phyloP scores from a whole-genome alignment of 2,888 invertebrate species.

The Meteorus cinctellus region DNA sequence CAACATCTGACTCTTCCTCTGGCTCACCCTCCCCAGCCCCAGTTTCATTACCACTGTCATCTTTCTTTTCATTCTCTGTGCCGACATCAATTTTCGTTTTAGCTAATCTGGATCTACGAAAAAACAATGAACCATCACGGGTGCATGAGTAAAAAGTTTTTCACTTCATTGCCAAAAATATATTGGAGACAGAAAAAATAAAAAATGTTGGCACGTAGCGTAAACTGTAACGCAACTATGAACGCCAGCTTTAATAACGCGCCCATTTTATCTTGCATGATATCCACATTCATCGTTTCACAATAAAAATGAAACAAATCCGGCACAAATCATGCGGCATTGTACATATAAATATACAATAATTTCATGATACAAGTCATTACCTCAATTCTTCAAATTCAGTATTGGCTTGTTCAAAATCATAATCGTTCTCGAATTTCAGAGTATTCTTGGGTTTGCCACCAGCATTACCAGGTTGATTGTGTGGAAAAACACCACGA shows the following conservation, averaged over 20 bases:
- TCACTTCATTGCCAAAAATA: neutral
- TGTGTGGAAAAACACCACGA: constrained; percentile 68
- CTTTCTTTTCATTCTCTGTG: constrained; percentile 83
- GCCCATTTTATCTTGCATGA: constrained; percentile 65
- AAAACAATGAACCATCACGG: neutral
- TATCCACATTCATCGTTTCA: constrained; percentile 65
- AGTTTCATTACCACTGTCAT: constrained; percentile 92
- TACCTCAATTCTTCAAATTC: constrained; percentile 92
- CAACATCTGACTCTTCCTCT: constrained; percentile 80
- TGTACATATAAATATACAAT: constrained; percentile 1
- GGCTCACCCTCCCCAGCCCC: constrained; percentile 88
- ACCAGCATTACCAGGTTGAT: constrained; percentile 66
- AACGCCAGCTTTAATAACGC: constrained; percentile 55
- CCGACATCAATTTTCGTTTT: constrained; percentile 85
- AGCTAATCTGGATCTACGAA: constrained; percentile 81
- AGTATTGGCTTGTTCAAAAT: constrained; percentile 98
- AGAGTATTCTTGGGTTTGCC: constrained; percentile 81
- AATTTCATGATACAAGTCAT: constrained; percentile 5
- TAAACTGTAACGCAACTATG: constrained; percentile 54
- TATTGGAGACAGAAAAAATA: neutral
- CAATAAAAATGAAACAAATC: constrained; percentile 59
- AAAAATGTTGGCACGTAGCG: constrained; percentile 61
- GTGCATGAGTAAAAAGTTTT: neutral
- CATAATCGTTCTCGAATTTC: constrained; percentile 97
- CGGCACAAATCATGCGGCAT: constrained; percentile 64